Percentiles rank a stretch among this genome's conserved stretches.
Evolutionary conservation across 1,140 invertebrate species (phyloP).

Genomic region (Drosophila ogumai): DNA sequence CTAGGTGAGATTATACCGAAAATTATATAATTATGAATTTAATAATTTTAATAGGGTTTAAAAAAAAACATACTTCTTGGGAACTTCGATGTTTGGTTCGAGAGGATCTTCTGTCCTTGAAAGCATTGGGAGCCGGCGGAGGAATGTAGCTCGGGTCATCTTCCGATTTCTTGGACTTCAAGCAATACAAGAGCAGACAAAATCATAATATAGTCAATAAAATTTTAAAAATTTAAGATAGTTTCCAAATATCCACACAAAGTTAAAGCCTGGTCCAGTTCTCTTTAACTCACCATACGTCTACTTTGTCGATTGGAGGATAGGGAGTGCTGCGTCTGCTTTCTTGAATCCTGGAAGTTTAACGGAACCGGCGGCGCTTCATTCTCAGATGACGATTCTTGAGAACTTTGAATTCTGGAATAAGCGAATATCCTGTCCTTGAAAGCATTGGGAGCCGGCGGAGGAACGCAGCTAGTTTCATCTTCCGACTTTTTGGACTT

Average conservation of each 20-base stretch:
- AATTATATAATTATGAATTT: too few species aligned
- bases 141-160: background rate
- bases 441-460: background rate
- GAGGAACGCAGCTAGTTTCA: background rate
- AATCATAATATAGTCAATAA: background rate
- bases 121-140: background rate
- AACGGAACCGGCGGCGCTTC: background rate
- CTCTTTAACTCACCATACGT: background rate
- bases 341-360: background rate
- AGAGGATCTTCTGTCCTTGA: background rate
- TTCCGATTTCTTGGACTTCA: background rate
- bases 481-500: background rate
- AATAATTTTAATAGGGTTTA: too few species aligned
- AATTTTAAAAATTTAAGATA: background rate
- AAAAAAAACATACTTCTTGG: background rate
- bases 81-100: too few species aligned
- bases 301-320: background rate
- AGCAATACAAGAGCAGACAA: background rate
- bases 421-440: background rate
- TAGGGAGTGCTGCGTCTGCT: background rate
- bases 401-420: background rate
- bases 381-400: background rate
- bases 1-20: too few species aligned
- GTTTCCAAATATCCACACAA: background rate
- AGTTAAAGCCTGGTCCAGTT: background rate